Base-by-base conservation (phyloP, 1,140 invertebrate species). In the Eubasilissa regina region DNA sequence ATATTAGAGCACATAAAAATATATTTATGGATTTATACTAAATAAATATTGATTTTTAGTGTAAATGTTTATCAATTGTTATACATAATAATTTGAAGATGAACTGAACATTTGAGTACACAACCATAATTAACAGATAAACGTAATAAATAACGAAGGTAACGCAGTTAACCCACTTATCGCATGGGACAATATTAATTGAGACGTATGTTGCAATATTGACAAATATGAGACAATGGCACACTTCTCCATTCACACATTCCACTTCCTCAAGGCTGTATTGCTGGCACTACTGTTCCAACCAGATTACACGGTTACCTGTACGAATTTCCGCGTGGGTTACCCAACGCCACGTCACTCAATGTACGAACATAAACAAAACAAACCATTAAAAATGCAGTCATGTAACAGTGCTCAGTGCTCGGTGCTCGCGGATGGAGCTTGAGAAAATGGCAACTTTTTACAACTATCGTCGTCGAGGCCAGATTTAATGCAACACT, bases 231-330 rank as follows among this genome's bases (percentile, higher is more conserved):
- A 70, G 66, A 70, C 66, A 70, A 70, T 70, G 66, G 66, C 47
- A 51, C 19, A 70, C 47, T 53, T 70, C 51, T 70, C 66, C 25
- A 70, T 70, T 70, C 66, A 51, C 66, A 70, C 66, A 70, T 70
- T 70, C 66, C 66, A 70, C 51, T 70, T 70, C 45, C 15, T 19
- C 66, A 70, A 70, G 66, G 66, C 51, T 48, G 66, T 47, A 25
- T 48, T 70, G 48, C n/a, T n/a, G n/a, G n/a, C 25, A 35, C 25
- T 3, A 6, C 66, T 48, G 66, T 51, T 51, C 11, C 48, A 35
- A 44, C 19, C 66, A 47, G 66, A 47, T 70, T 70, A 19, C 66
- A 51, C 66, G 47, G 47, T 47, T 48, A 68, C 25, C 44, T 21
- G 66, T 47, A 47, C 15, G 66, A 51, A 66, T 53, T 70, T 70